These are phyloP conservation scores for Pogonognathellus flavescens DNA, from an alignment of 1,140 invertebrate genomes.

Conservation along the genomic window DNA sequence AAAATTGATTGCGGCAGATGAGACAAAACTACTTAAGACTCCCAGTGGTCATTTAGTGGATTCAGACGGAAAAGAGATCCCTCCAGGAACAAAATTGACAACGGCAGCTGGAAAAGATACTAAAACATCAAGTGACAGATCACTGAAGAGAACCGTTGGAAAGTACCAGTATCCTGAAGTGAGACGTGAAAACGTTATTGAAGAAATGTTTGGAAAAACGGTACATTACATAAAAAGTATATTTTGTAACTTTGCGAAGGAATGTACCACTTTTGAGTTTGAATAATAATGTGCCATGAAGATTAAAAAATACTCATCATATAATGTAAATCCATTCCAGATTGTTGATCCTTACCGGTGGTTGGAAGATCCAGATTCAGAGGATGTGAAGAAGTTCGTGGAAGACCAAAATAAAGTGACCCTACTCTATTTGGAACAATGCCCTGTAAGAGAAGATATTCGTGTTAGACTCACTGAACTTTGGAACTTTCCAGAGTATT, in stretches of 20 bases:
- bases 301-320: no score
- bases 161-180: conserved; percentile 79
- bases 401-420: conserved; percentile 92
- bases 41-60: no score
- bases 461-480: conserved; percentile 85
- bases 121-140: no score
- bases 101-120: no score
- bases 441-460: conserved; percentile 80
- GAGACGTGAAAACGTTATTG: conserved; percentile 83
- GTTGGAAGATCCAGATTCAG: conserved; percentile 94
- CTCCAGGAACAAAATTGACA: no score
- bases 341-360: conserved; percentile 94
- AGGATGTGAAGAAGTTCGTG: conserved; percentile 93
- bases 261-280: no score
- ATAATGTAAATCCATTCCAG: conserved; percentile 76
- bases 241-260: no score
- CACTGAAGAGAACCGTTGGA: no score
- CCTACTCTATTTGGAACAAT: conserved; percentile 85
- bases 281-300: no score
- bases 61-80: no score
- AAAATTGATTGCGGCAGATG: no score
- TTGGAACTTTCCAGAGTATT: conserved; percentile 97
- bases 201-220: conserved; percentile 86
- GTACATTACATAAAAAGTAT: conserved; percentile 71
- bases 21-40: no score